phyloP scores from a whole-genome alignment of 1,140 invertebrate species.

The Amyelois transitella region DNA sequence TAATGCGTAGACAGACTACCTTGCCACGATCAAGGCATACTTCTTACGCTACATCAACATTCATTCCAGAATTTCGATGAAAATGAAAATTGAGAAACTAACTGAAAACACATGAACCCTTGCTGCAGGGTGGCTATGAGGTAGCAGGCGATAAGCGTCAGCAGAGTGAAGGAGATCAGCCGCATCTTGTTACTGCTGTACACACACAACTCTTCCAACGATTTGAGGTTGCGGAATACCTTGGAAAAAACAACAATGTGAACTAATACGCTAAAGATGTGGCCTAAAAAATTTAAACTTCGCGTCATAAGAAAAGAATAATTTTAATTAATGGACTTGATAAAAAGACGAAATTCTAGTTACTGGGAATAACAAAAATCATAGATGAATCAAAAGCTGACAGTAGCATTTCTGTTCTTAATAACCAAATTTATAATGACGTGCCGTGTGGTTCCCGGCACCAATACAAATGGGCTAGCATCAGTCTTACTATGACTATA shows the following conservation, averaged over 20 bases:
- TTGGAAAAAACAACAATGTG: slow-evolving; percentile 10
- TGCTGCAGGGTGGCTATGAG: slow-evolving; percentile 48
- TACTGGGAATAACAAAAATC: too few species aligned
- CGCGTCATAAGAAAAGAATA: too few species aligned
- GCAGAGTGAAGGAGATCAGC: slow-evolving; percentile 43
- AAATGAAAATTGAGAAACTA: slow-evolving; percentile 12
- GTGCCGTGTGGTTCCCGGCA: too few species aligned
- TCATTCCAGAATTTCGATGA: background rate
- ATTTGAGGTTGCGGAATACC: slow-evolving; percentile 46
- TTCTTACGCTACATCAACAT: background rate
- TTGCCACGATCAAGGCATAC: background rate
- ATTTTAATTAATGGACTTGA: too few species aligned
- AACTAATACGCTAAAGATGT: too few species aligned
- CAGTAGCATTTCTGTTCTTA: too few species aligned
- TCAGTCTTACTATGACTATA: too few species aligned
- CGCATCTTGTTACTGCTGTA: slow-evolving; percentile 44
- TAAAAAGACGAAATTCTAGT: too few species aligned
- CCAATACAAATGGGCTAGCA: too few species aligned
- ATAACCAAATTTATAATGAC: too few species aligned
- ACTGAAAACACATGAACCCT: slow-evolving; percentile 53
- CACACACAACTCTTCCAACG: slow-evolving; percentile 43
- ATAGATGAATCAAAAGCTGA: too few species aligned
- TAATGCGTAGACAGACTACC: background rate
- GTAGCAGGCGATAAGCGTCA: slow-evolving; percentile 44
- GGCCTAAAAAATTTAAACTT: too few species aligned